Evolutionary conservation across 2,113 vertebrate genomes (phyloP), one percentile per base, ranked within the genome.

Genomic region (Bujurquina vittata): DNA sequence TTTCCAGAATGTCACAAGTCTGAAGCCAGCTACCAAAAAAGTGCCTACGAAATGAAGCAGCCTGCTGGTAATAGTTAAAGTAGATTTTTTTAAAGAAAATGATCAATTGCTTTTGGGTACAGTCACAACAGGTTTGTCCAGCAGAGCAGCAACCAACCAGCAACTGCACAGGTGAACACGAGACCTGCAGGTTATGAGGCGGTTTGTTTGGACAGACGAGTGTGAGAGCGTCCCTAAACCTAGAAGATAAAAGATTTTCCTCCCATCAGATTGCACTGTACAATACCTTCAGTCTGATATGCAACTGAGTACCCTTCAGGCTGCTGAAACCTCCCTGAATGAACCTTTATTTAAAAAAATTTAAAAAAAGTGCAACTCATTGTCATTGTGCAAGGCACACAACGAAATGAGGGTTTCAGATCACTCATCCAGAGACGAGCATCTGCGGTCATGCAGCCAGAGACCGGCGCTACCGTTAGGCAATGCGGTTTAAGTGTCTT

Each of bases 331-430:
- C 49, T 61, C 5, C 57, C 63, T 33, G 55, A 52, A 79, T 79
- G 43, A 80, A 87, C 54, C 10, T 22, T 59, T 56, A 72, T 31
- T 31, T n/a, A n/a, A n/a, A n/a, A n/a, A n/a, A n/a, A n/a, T n/a
- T n/a, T n/a, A n/a, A n/a, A n/a, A n/a, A n/a, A n/a, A n/a, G n/a
- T n/a, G n/a, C n/a, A n/a, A n/a, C n/a, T n/a, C n/a, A n/a, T n/a
- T n/a, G n/a, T n/a, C n/a, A n/a, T n/a, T n/a, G n/a, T n/a, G n/a
- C n/a, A n/a, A n/a, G n/a, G n/a, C n/a, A n/a, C n/a, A n/a, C n/a
- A n/a, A n/a, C n/a, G n/a, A n/a, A n/a, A n/a, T n/a, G n/a, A n/a
- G n/a, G n/a, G n/a, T n/a, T n/a, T n/a, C n/a, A n/a, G n/a, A n/a
- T n/a, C n/a, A n/a, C n/a, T n/a, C n/a, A n/a, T n/a, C n/a, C n/a